phyloP scores from a whole-genome alignment of 2,113 vertebrate genomes.

The Paradoxurus hermaphroditus region DNA sequence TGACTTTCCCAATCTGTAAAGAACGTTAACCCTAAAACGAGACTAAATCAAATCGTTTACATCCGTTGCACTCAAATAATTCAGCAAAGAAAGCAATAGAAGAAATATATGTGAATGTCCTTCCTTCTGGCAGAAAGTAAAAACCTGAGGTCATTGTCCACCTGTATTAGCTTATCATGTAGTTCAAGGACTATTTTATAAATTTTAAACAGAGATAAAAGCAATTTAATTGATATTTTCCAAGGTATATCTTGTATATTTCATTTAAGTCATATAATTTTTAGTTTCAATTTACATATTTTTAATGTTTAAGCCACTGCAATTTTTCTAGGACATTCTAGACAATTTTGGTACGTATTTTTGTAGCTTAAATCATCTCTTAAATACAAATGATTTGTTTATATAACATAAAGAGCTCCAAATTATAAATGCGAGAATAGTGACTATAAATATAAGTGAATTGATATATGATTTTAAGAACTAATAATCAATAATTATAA shows the following conservation, averaged over 20 bases:
- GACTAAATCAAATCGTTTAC: neutral
- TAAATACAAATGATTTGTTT: neutral
- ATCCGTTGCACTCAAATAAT: neutral
- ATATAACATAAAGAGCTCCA: neutral
- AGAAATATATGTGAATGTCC: neutral
- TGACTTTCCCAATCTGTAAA: neutral
- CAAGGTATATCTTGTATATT: neutral
- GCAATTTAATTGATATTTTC: neutral
- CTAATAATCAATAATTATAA: too few species aligned
- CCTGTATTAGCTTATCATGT: neutral
- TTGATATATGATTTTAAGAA: neutral
- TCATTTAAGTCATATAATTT: neutral
- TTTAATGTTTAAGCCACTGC: neutral
- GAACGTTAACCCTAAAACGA: neutral
- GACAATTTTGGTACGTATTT: neutral
- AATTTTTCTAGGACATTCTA: neutral
- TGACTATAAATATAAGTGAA: neutral
- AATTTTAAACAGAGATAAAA: neutral
- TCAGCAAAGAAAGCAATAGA: neutral
- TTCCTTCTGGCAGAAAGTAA: neutral
- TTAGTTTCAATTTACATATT: neutral
- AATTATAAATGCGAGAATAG: neutral
- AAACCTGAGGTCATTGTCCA: neutral
- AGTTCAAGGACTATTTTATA: neutral
- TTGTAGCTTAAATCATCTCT: neutral